Conservation (phyloP, 2,888 invertebrate species). For the Chloroclystis v-ata region DNA sequence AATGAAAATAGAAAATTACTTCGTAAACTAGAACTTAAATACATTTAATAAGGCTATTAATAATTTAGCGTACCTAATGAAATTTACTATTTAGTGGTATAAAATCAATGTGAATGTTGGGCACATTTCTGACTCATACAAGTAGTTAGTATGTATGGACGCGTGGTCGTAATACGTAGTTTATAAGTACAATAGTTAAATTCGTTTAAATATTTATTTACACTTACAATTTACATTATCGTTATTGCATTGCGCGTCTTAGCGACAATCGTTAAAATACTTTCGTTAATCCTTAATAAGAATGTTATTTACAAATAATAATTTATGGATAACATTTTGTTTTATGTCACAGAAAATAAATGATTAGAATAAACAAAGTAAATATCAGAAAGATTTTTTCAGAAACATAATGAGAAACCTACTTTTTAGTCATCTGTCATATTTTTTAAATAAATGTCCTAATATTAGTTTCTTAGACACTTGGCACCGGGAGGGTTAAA, state of each 20-base stretch:
- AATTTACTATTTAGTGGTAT: background rate
- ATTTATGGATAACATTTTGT: conserved; percentile 4
- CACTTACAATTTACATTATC: conserved; percentile 57
- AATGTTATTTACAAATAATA: conserved; percentile 39
- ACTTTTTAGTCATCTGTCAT: no score
- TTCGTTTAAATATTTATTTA: conserved; percentile 76
- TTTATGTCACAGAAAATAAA: background rate
- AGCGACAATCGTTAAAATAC: conserved; percentile 30
- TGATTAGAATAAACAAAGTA: no score
- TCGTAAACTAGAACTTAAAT: no score
- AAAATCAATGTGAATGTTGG: background rate
- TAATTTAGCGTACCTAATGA: no score
- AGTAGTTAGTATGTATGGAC: conserved; percentile 4
- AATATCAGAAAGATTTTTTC: no score
- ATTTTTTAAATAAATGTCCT: no score
- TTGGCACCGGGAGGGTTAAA: conserved; percentile 26
- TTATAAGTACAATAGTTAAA: conserved; percentile 64
- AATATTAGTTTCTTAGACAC: no score
- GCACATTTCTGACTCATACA: conserved; percentile 9
- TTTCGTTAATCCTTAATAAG: conserved; percentile 22
- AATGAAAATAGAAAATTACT: no score
- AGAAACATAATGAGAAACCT: no score
- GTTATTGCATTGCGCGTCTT: conserved; percentile 52
- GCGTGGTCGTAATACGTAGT: conserved; percentile 47
- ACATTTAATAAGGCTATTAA: no score